Evolutionary conservation across 2,888 invertebrate genomes (phyloP).

Genomic region (Latrodectus hesperus): DNA sequence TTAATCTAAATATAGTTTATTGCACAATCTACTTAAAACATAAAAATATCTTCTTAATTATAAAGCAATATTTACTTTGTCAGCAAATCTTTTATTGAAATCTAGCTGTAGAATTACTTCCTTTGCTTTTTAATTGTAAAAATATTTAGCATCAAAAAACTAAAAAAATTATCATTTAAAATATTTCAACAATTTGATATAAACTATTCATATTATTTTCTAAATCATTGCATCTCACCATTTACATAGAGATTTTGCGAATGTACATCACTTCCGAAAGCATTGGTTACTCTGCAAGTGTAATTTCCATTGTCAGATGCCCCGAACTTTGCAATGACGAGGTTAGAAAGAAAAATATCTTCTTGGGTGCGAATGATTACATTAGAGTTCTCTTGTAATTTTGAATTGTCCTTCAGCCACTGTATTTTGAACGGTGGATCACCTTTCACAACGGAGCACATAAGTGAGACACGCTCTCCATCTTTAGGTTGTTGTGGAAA

Average conservation of each 20-base stretch:
- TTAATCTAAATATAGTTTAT: not conserved
- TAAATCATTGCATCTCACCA: not conserved
- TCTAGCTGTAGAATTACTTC: not conserved
- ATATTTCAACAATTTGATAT: not conserved
- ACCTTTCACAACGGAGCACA: slow-evolving; percentile 28
- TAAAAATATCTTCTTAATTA: no score
- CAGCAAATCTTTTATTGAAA: not conserved
- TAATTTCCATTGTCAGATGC: slow-evolving; percentile 45
- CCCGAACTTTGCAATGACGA: slow-evolving; percentile 26
- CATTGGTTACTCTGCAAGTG: slow-evolving; percentile 46
- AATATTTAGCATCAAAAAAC: not conserved
- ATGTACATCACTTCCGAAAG: slow-evolving; percentile 24
- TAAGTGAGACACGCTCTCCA: slow-evolving; percentile 5
- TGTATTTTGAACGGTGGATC: slow-evolving; percentile 28
- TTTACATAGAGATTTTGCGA: slow-evolving; percentile 17
- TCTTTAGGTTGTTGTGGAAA: slow-evolving; percentile 18
- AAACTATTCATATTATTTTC: no score
- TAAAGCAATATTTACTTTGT: no score
- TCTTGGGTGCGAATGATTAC: not conserved
- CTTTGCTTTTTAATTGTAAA: not conserved
- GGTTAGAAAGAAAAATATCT: not conserved
- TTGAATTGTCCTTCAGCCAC: slow-evolving; percentile 26
- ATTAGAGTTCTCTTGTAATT: not conserved
- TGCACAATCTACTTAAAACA: no score
- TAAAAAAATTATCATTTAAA: not conserved